phyloP scores from a whole-genome alignment of 2,113 vertebrate genomes.

The human (Homo sapiens) region GRCh38 chr3:103729001-103729500 shows the following conservation, averaged over 20 bases:
- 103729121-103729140: neutral
- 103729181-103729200: neutral
- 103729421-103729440: neutral
- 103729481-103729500: neutral
- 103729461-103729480: neutral
- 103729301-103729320: neutral
- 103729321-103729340: neutral
- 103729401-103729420: neutral
- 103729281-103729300: neutral
- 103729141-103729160: neutral
- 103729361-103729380: neutral
- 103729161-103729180: neutral
- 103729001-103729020: neutral
- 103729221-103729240: neutral
- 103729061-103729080: neutral
- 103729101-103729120: neutral
- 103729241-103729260: neutral
- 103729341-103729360: neutral
- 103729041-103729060: neutral
- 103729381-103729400: neutral
- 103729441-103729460: neutral
- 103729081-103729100: neutral
- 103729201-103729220: neutral
- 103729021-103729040: neutral
- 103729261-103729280: neutral